These are phyloP conservation scores for Penaeus monodon DNA, from an alignment of 2,888 invertebrate species.

Conservation along the genomic window DNA sequence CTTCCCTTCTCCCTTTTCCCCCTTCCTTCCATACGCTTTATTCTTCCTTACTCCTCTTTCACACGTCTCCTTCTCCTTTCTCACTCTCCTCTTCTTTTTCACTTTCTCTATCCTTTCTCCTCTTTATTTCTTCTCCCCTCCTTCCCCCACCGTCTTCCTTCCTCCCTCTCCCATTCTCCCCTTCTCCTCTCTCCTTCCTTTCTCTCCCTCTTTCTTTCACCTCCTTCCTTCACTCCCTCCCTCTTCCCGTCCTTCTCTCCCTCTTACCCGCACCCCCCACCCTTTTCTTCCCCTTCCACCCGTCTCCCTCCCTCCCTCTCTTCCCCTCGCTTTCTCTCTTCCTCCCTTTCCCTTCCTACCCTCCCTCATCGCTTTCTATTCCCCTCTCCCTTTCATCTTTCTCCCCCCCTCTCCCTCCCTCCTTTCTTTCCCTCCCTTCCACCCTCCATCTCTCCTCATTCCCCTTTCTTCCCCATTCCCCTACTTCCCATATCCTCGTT, in stretches of 20 bases:
- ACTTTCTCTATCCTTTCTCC: neutral
- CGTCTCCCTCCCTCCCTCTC: too few relatives aligned
- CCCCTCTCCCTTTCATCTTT: too few relatives aligned
- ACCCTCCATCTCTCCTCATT: too few relatives aligned
- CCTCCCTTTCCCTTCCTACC: too few relatives aligned
- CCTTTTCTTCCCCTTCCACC: neutral
- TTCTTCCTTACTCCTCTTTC: neutral
- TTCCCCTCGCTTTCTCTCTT: neutral
- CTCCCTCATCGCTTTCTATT: too few relatives aligned
- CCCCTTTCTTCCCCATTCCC: too few relatives aligned
- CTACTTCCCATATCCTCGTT: accelerated
- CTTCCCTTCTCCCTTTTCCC: too few relatives aligned
- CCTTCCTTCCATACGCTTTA: neutral
- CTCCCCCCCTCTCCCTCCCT: too few relatives aligned
- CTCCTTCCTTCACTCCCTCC: neutral
- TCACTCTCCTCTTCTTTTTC: neutral
- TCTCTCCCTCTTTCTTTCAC: neutral
- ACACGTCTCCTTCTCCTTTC: neutral
- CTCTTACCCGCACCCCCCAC: neutral
- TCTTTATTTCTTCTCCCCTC: neutral
- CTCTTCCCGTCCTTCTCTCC: neutral
- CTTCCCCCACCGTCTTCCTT: neutral
- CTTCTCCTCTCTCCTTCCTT: neutral
- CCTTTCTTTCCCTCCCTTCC: too few relatives aligned
- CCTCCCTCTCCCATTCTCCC: neutral